phyloP scores from a whole-genome alignment of 2,797 vertebrate genomes.

The Chelidonichthys spinosus region DNA sequence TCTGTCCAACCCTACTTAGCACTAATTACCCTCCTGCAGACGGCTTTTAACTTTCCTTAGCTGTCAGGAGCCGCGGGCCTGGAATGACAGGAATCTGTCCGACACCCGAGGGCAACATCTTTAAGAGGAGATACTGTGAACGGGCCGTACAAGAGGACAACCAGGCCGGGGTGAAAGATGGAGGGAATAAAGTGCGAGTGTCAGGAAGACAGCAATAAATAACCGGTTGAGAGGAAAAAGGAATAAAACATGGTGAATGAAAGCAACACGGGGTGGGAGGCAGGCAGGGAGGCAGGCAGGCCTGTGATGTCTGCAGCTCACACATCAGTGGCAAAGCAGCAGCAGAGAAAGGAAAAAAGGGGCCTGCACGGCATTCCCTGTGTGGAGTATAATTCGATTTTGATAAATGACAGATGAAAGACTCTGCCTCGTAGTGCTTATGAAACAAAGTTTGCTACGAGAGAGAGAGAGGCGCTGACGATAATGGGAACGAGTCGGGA shows the following conservation, averaged over 20 bases:
- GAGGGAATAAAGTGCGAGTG: not conserved
- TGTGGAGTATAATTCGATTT: conserved; percentile 49
- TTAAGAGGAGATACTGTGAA: not conserved
- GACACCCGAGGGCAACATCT: conserved; percentile 52
- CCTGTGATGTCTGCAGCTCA: conserved; percentile 50
- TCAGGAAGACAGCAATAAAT: conserved; percentile 22
- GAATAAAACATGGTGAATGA: conserved; percentile 38
- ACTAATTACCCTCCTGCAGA: not conserved
- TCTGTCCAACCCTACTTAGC: not conserved
- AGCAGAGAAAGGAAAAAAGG: conserved; percentile 29
- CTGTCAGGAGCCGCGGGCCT: conserved; percentile 20
- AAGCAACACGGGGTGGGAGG: not conserved
- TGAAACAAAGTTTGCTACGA: conserved; percentile 28
- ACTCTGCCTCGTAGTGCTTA: not conserved
- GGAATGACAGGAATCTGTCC: conserved; percentile 65
- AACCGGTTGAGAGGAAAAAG: conserved; percentile 12
- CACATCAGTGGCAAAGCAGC: conserved; percentile 47
- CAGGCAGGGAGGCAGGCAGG: not conserved
- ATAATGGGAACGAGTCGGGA: conserved; percentile 20
- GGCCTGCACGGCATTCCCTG: conserved; percentile 33
- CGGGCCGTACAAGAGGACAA: not conserved
- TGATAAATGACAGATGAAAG: conserved; percentile 52
- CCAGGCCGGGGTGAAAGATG: not conserved
- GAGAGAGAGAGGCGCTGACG: not conserved
- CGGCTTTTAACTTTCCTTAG: not conserved